These are phyloP conservation scores for Leptopilina drosophilae DNA, from an alignment of 2,888 invertebrate species.

Conservation along the genomic window DNA sequence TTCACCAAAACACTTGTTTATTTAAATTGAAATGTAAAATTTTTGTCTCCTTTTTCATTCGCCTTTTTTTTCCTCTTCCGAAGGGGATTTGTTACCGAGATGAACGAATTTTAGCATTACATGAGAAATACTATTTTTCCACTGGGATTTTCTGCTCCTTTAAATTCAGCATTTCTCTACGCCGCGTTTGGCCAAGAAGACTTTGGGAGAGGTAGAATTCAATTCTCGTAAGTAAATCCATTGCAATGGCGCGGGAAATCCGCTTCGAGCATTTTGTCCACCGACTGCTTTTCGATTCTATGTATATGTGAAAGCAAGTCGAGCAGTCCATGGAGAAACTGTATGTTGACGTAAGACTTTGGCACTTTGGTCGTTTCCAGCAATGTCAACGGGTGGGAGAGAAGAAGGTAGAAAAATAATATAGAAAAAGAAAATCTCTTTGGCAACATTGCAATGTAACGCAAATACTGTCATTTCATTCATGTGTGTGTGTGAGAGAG, in stretches of 20 bases:
- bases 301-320: background rate
- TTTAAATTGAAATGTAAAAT: background rate
- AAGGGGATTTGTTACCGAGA: background rate
- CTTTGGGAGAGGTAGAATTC: slow-evolving; percentile 2
- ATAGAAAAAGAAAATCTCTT: slow-evolving; percentile 11
- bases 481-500: background rate
- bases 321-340: background rate
- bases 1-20: too few species aligned
- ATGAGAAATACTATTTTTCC: background rate
- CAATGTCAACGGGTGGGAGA: background rate
- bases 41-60: background rate
- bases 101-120: slow-evolving; percentile 3
- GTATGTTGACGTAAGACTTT: slow-evolving; percentile 33
- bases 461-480: slow-evolving; percentile 15
- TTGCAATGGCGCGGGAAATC: slow-evolving; percentile 7
- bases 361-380: slow-evolving; percentile 7
- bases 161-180: slow-evolving; percentile 6
- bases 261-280: slow-evolving; percentile 25
- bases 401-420: too few species aligned
- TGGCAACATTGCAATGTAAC: slow-evolving; percentile 2
- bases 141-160: background rate
- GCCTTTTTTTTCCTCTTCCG: too few species aligned
- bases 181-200: background rate
- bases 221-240: slow-evolving; percentile 36
- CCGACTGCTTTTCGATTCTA: slow-evolving; percentile 28